Evolutionary conservation across 2,113 vertebrate genomes (phyloP).

Genomic region (Micromys minutus): DNA sequence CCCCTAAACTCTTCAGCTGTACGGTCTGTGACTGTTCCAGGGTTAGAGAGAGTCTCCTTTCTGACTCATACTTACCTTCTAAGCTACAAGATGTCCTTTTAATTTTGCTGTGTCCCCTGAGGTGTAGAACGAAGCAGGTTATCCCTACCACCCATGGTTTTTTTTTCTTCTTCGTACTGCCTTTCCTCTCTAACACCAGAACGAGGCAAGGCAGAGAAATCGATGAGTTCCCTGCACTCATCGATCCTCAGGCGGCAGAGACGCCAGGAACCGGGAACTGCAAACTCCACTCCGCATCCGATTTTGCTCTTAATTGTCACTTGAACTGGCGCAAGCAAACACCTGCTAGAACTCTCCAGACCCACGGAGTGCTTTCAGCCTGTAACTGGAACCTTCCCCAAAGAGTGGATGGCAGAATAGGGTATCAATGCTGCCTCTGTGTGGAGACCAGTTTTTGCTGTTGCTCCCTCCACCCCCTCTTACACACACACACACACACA

Average conservation of each 20-base stretch:
- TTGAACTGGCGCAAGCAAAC: constrained; percentile 40
- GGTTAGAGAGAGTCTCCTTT: constrained; percentile 73
- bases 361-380: constrained; percentile 52
- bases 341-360: constrained; percentile 85
- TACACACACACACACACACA: too few relatives aligned
- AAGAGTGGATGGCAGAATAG: neutral
- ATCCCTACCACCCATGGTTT: constrained; percentile 45
- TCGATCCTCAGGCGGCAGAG: constrained; percentile 80
- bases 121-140: constrained; percentile 68
- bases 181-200: constrained; percentile 79
- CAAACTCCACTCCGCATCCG: constrained; percentile 77
- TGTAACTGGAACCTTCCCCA: constrained; percentile 14
- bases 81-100: constrained; percentile 68
- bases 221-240: constrained; percentile 79
- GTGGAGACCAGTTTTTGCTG: neutral
- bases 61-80: neutral
- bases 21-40: neutral
- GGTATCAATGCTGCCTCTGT: neutral
- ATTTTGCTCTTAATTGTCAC: constrained; percentile 83
- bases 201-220: constrained; percentile 81
- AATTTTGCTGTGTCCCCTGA: constrained; percentile 38
- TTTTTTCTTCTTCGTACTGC: constrained; percentile 72
- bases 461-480: neutral
- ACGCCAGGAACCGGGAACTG: constrained; percentile 82
- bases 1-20: neutral